Evolutionary conservation across 2,888 invertebrate genomes (phyloP), one percentile per base, ranked within the genome.

Genomic region (Epinotia brunnichana): DNA sequence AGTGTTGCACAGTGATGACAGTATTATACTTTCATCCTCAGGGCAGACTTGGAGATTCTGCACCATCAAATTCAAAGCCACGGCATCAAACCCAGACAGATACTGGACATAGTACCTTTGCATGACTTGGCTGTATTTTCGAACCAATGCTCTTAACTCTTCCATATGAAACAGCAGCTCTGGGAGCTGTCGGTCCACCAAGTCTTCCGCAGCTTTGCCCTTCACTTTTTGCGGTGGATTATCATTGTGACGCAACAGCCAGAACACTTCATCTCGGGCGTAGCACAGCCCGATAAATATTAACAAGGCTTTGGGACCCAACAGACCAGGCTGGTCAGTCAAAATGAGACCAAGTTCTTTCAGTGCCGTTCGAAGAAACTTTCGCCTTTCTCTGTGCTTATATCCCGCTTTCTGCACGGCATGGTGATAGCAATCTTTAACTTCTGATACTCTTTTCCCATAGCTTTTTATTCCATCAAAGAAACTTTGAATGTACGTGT

Each of bases 121-220:
- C 94, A 99, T 97, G 10, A 99, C 98, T 92, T 98, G 98, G 80
- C 97, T 97, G 87, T 99, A 99, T 87, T 99, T 99, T 76, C 98
- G 95, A 4, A 99, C 98, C 69, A 99, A 92, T 29, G 97, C 98
- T 81, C 99, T 94, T 66, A 99, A 90, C 88, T 99, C 99, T 87
- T 99, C 99, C 96, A 99, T 99, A 84, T 99, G 99, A 85, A 99
- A 99, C 10, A 99, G 92, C 59, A 99, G 92, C 88, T 99, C 99
- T 1, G 99, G 99, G 57, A 99, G 93, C 85, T 99, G 99, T 70
- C 99, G 95, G 87, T 99, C 99, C 0, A 98, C 97, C 70, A 99
- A 93, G 90, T 98, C 98, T 89, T 98, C 98, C n/a, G 97, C 95
- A 15, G 96, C 95, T 89, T 97, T 97, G 59, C 96, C 96, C 92